Percentiles rank a stretch among this genome's conserved stretches.
These are phyloP conservation scores for Chymomyza procnemis DNA, from an alignment of 2,888 invertebrate species.

Conservation along the genomic window DNA sequence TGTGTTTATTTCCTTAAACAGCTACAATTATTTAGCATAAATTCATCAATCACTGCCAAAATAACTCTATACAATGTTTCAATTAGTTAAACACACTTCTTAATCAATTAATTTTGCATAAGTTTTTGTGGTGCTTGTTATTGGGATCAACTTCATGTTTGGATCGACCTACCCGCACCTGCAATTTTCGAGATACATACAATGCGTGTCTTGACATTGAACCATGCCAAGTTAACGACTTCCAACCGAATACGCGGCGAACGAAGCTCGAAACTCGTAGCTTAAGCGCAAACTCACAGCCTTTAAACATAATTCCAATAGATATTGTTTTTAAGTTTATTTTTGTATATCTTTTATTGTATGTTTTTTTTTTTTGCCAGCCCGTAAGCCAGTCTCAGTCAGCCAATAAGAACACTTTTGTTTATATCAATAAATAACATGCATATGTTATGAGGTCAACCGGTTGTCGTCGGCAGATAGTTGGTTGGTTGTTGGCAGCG, in stretches of 20 bases:
- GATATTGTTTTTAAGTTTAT: not conserved
- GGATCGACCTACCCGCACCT: constrained; percentile 4
- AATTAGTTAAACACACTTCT: not conserved
- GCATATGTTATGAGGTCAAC: constrained; percentile 66
- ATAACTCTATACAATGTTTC: too few relatives aligned
- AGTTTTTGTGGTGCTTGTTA: not conserved
- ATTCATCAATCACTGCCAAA: not conserved
- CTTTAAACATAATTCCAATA: not conserved
- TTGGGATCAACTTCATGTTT: not conserved
- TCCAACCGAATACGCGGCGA: constrained; percentile 36
- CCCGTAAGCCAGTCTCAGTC: constrained; percentile 1
- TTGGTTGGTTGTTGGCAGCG: constrained; percentile 3
- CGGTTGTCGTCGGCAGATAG: constrained; percentile 53
- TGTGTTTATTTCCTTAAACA: not conserved
- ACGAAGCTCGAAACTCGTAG: constrained; percentile 20
- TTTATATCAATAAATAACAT: constrained; percentile 49
- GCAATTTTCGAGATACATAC: not conserved
- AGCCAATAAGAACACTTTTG: constrained; percentile 50
- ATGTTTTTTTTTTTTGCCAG: not conserved
- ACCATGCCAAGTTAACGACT: constrained; percentile 51
- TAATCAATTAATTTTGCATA: not conserved
- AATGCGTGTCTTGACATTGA: constrained; percentile 52
- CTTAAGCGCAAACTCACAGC: not conserved
- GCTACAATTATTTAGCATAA: not conserved
- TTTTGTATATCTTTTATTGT: not conserved